Evolutionary conservation across 2,797 vertebrate genomes (phyloP).

Genomic region (Thamnophis elegans): DNA sequence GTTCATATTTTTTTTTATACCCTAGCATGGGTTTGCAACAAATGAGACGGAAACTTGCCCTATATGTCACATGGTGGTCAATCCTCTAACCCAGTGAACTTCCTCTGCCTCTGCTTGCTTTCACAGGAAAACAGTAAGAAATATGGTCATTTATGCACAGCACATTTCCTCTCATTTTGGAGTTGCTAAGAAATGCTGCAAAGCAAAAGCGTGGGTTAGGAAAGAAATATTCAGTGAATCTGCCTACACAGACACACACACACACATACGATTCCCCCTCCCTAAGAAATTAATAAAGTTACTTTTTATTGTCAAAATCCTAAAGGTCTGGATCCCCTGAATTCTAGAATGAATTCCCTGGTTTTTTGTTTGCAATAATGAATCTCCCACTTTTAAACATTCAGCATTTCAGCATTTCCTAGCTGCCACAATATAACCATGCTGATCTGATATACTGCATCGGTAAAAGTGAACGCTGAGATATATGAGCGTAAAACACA

Average conservation of each 20-base stretch:
- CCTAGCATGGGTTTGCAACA: not conserved
- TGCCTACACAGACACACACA: not conserved
- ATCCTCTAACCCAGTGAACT: not conserved
- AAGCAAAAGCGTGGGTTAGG: not conserved
- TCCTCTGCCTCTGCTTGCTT: conserved; percentile 6
- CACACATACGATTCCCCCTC: not conserved
- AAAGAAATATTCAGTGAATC: conserved; percentile 1
- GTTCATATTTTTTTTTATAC: not conserved
- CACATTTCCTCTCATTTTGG: not conserved
- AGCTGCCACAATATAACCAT: not conserved
- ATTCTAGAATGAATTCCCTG: not conserved
- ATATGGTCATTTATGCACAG: not conserved
- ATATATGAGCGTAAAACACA: not conserved
- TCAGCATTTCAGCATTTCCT: not conserved
- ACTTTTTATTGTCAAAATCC: not conserved
- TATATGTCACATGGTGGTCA: conserved; percentile 26
- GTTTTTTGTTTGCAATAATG: not conserved
- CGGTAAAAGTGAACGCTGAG: not conserved
- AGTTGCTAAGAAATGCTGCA: conserved; percentile 9
- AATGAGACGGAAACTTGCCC: conserved; percentile 5
- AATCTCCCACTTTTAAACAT: not conserved
- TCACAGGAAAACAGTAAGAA: conserved; percentile 2
- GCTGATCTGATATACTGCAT: not conserved
- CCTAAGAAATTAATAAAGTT: not conserved
- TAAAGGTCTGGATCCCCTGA: not conserved